Conservation (phyloP, 2,888 invertebrate species). For the Temnothorax rugatulus region DNA sequence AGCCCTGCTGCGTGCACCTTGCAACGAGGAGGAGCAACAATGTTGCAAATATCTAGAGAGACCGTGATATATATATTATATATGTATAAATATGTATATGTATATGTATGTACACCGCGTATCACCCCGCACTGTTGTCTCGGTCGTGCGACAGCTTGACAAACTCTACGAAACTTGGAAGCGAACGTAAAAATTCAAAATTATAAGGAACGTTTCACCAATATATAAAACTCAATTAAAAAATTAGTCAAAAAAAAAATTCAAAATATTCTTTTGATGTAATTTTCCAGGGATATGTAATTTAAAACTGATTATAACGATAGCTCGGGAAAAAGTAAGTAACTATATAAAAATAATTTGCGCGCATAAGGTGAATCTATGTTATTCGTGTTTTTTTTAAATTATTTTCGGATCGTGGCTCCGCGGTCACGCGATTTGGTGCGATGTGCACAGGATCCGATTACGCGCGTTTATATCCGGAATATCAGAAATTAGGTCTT, state of each 20-base stretch:
- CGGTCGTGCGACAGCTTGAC: conserved; percentile 37
- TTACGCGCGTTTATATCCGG: conserved; percentile 40
- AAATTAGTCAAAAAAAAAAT: not conserved
- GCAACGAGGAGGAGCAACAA: conserved; percentile 71
- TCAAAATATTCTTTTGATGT: not conserved
- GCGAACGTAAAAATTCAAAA: not conserved
- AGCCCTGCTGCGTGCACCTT: conserved; percentile 69
- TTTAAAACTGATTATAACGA: not conserved
- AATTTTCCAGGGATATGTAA: not conserved
- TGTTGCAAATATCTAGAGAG: conserved; percentile 51
- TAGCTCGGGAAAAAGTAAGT: not conserved
- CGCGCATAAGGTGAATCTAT: not conserved
- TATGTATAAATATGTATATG: not conserved
- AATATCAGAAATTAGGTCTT: conserved; percentile 54
- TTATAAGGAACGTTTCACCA: not conserved
- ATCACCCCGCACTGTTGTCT: not conserved
- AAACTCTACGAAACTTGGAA: conserved; percentile 28
- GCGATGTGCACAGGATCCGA: not conserved
- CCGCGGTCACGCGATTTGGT: not conserved
- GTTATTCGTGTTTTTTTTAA: not conserved
- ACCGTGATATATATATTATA: conserved; percentile 10
- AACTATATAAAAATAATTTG: not conserved
- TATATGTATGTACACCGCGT: not conserved
- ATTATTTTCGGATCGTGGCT: not conserved
- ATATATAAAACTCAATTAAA: not conserved